These are phyloP conservation scores for Monopis laevigella DNA, from an alignment of 2,888 invertebrate species.

Conservation along the genomic window DNA sequence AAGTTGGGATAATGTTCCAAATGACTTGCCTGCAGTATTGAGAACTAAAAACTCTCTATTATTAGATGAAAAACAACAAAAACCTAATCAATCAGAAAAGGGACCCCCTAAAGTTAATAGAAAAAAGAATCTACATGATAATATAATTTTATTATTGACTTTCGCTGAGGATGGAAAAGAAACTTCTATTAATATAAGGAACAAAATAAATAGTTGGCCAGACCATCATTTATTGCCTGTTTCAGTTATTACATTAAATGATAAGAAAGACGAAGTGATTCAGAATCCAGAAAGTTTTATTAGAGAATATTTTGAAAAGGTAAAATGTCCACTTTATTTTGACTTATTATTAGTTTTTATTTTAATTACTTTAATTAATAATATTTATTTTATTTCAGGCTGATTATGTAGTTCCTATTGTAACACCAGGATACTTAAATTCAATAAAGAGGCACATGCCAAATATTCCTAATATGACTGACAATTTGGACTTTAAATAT, in stretches of 20 bases:
- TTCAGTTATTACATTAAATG: slow-evolving; percentile 49
- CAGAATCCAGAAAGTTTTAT: slow-evolving; percentile 65
- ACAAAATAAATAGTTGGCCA: slow-evolving; percentile 52
- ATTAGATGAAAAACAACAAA: slow-evolving; percentile 31
- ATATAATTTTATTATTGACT: slow-evolving; percentile 55
- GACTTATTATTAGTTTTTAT: no score
- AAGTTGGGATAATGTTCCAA: slow-evolving; percentile 38
- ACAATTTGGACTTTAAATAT: slow-evolving; percentile 58
- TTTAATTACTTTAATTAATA: slow-evolving; percentile 3
- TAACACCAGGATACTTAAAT: slow-evolving; percentile 58
- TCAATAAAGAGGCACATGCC: slow-evolving; percentile 44
- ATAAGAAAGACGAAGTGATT: slow-evolving; percentile 56
- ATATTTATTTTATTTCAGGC: slow-evolving; percentile 55
- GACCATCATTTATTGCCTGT: slow-evolving; percentile 42
- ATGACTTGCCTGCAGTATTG: slow-evolving; percentile 49
- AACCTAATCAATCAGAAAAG: slow-evolving; percentile 29
- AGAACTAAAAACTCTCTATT: slow-evolving; percentile 33
- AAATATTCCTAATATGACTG: slow-evolving; percentile 40
- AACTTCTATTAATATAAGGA: slow-evolving; percentile 53
- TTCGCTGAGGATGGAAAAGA: slow-evolving; percentile 61
- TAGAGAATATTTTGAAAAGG: slow-evolving; percentile 66
- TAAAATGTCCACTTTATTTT: slow-evolving; percentile 22
- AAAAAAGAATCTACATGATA: slow-evolving; percentile 30
- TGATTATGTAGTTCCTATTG: slow-evolving; percentile 62
- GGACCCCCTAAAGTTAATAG: slow-evolving; percentile 23